Percentiles rank a stretch among this genome's conserved stretches.
These are phyloP conservation scores for Drosophila borealis DNA, from an alignment of 2,888 invertebrate genomes.

Conservation along the genomic window DNA sequence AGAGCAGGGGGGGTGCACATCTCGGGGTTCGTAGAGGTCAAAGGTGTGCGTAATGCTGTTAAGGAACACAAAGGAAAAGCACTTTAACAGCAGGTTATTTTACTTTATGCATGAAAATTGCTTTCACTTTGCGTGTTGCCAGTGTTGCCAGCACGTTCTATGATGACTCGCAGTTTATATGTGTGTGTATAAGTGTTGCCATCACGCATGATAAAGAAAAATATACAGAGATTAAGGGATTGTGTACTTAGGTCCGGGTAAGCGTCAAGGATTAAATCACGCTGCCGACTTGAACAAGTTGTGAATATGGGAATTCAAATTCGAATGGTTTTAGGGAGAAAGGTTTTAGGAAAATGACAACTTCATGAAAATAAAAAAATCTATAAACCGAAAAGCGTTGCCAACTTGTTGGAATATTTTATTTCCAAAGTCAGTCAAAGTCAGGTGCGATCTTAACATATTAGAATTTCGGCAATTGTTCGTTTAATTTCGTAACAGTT, in stretches of 20 bases:
- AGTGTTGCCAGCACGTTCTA: conserved; percentile 23
- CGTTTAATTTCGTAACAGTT: background rate
- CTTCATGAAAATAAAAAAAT: background rate
- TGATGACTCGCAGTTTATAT: background rate
- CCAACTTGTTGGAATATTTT: background rate
- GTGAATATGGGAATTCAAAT: too few relatives aligned
- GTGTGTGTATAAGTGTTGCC: too few relatives aligned
- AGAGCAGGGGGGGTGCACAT: background rate
- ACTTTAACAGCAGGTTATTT: conserved; percentile 40
- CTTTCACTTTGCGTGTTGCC: conserved; percentile 20
- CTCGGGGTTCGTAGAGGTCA: conserved; percentile 8
- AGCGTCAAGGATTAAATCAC: too few relatives aligned
- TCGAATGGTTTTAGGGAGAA: too few relatives aligned
- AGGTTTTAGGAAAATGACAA: too few relatives aligned
- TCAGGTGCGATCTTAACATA: too few relatives aligned
- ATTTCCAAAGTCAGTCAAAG: background rate
- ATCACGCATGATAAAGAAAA: too few relatives aligned
- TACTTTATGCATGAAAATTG: conserved; percentile 15
- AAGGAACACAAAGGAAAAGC: conserved; percentile 21
- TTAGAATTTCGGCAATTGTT: background rate
- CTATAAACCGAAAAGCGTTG: background rate
- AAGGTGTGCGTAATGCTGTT: conserved; percentile 20
- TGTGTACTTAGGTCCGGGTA: too few relatives aligned
- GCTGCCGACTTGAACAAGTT: too few relatives aligned
- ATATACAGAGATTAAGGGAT: too few relatives aligned